Base-by-base conservation (phyloP, 2,113 vertebrate species). In the Gasterosteus nipponicus region DNA sequence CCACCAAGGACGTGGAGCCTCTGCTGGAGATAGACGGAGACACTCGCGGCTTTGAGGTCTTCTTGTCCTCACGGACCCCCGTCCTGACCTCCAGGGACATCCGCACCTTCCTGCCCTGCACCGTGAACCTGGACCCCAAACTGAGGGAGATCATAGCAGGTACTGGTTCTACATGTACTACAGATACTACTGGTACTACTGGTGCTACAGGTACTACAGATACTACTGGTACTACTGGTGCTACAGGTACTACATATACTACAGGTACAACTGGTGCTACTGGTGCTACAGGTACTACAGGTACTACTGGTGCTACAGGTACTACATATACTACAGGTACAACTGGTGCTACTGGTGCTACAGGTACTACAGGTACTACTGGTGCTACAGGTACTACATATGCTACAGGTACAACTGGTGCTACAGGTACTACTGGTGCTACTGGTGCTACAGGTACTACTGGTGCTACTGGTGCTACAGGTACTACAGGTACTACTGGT, bases 11-110 rank as follows among this genome's bases (percentile, higher is more conserved):
- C 66, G 98, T 99, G 80, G 98, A 99, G 81, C 98, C 98, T 3
- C 93, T 99, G 38, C 94, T 99, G 87, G 98, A 99, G 94, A 99
- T 99, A n/a, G 98, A 99, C 77, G 96, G 94, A n/a, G 98, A 99
- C 49, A 92, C 96, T 2, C 93, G 98, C 10, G 97, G 96, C 86
- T 99, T 99, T 29, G 98, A 99, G 91, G 96, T 99, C 8, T 99
- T 99, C 84, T 86, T 99, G 38, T 97, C 98, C 8, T 99, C 98
- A 0, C 90, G 98, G 46, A 97, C 97, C 0, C 98, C 98, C 1
- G 94, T 98, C 84, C 96, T 99, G n/a, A 92, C 96, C 0, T 91
- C 96, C 33, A 92, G 96, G 22, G 98, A 99, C 91, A 95, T 99
- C 10, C 95, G 96, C 54, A 97, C 95, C 8, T 99, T 99, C 87